Conservation (phyloP, 2,113 vertebrate genomes). For the Nannospalax galili region DNA sequence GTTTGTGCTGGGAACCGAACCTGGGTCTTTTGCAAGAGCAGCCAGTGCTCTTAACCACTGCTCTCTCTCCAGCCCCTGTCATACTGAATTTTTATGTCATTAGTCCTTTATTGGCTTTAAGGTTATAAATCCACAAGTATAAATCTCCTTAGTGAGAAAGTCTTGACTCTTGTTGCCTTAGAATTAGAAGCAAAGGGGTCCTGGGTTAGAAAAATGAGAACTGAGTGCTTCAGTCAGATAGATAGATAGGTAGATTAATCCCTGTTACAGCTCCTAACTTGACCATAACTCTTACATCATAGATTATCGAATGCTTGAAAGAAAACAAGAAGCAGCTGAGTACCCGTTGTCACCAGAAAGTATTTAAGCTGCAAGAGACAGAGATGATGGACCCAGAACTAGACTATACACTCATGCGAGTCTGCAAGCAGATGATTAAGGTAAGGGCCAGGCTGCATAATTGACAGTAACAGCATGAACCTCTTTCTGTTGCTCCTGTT, state of each 20-base stretch:
- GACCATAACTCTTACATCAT: conserved; percentile 9
- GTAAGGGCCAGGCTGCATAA: conserved; percentile 75
- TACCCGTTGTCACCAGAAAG: conserved; percentile 93
- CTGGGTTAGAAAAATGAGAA: background rate
- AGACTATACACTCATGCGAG: conserved; percentile 97
- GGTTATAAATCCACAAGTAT: background rate
- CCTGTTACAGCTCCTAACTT: background rate
- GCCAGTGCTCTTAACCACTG: too few relatives aligned
- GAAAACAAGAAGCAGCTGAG: conserved; percentile 93
- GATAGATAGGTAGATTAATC: background rate
- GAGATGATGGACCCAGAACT: conserved; percentile 98
- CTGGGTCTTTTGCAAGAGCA: too few relatives aligned
- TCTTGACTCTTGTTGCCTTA: background rate
- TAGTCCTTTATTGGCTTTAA: background rate
- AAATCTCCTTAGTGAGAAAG: conserved; percentile 43
- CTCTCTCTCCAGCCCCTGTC: too few relatives aligned
- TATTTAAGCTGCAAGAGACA: conserved; percentile 96
- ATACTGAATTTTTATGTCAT: background rate
- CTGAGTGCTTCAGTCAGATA: background rate
- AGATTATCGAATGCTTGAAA: conserved; percentile 98
- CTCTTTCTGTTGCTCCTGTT: background rate
- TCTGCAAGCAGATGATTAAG: conserved; percentile 99
- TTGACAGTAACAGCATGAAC: background rate
- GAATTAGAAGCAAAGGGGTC: background rate
- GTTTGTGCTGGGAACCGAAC: too few relatives aligned